Base-by-base conservation (phyloP, 2,888 invertebrate genomes). In the Falcaria lacertinaria region DNA sequence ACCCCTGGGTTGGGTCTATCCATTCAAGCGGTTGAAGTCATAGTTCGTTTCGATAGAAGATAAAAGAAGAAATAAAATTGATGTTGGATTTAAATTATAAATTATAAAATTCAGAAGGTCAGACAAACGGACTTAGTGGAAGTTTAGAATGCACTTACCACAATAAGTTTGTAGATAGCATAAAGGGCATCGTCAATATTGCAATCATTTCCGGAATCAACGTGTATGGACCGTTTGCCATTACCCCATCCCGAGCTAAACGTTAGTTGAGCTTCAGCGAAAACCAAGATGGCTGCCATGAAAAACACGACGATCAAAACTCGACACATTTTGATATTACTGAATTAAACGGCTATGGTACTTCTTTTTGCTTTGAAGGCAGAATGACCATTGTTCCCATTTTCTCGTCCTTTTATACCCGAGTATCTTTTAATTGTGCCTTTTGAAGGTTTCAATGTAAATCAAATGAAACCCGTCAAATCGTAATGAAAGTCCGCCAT, bases 241-340 rank as follows among this genome's bases (percentile, higher is more conserved):
- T 76, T 70, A 1, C 91, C 91, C 91, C 91, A 91, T 2, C 84
- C 86, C 1, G 91, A 87, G 28, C 90, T 90, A 60, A 91, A 91
- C 6, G 91, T 91, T 34, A 91, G 71, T 63, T 91, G 91, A 0
- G 83, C 90, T n/a, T 80, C 73, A 0, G 75, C 45, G 0, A 69
- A 41, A 38, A 71, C 54, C 22, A 68, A 41, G 4, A 73, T 35
- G 11, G 63, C 54, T 4, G 67, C 56, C 14, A 75, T 15, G 6
- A 71, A 15, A 39, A 76, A 36, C 11, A 58, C 52, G 44, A 72
- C 43, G 39, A 61, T 50, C 14, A 59, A 44, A 37, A 57, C 59
- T 48, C 64, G 77, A 61, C 54, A 66, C 75, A 69, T 80, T 39
- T 48, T 67, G 60, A 35, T 46, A 28, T 3, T 28, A 11, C 11